Percentiles rank a stretch among this genome's conserved stretches.
These are phyloP conservation scores for Agrypnus murinus DNA, from an alignment of 2,888 invertebrate species.

Conservation along the genomic window DNA sequence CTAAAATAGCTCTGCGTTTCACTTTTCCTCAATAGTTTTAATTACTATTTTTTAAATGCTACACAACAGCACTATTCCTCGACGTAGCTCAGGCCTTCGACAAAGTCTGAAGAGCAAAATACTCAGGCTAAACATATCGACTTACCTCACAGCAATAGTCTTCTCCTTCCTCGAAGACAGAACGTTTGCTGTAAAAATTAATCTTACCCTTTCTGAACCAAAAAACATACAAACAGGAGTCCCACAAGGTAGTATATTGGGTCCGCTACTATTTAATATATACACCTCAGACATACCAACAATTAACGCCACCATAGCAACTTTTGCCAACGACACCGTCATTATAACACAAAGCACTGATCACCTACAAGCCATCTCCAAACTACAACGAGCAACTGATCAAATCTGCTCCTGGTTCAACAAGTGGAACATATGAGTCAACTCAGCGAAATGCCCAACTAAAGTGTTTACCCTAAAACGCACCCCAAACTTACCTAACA, in stretches of 20 bases:
- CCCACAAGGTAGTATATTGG: background rate
- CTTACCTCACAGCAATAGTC: background rate
- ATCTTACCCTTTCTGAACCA: background rate
- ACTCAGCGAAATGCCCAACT: too few relatives aligned
- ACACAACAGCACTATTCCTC: slow-evolving; percentile 5
- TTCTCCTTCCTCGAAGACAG: too few relatives aligned
- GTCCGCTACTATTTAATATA: too few relatives aligned
- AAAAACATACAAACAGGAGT: background rate
- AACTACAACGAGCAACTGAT: slow-evolving; percentile 1
- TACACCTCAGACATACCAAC: too few relatives aligned
- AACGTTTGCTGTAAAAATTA: too few relatives aligned
- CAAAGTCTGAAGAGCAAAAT: too few relatives aligned
- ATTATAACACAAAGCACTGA: slow-evolving; percentile 1
- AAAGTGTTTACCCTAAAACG: slow-evolving; percentile 1
- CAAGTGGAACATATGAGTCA: too few relatives aligned
- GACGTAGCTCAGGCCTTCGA: background rate
- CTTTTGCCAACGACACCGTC: too few relatives aligned
- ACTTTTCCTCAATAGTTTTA: too few relatives aligned
- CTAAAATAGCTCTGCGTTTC: too few relatives aligned
- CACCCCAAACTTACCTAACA: background rate
- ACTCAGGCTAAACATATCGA: slow-evolving; percentile 6
- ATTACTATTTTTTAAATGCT: too few relatives aligned
- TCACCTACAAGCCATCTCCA: slow-evolving; percentile 1
- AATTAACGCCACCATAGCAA: slow-evolving; percentile 1
- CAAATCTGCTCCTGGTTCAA: too few relatives aligned